These are phyloP conservation scores for Euplagia quadripunctaria DNA, from an alignment of 2,888 invertebrate genomes.

Conservation along the genomic window DNA sequence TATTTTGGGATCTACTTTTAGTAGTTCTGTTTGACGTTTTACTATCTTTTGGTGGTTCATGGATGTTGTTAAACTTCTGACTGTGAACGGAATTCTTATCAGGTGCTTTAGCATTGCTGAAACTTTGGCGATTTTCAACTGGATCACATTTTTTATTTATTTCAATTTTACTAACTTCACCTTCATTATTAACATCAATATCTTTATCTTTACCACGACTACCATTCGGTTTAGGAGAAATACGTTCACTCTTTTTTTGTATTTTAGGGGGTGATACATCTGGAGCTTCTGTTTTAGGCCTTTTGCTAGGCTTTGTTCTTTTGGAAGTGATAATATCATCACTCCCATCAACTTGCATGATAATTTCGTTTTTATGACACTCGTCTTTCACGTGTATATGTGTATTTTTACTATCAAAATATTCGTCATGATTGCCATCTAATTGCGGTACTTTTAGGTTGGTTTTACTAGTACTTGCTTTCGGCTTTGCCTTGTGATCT, in stretches of 20 bases:
- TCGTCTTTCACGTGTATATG: conserved; percentile 74
- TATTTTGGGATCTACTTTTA: conserved; percentile 36
- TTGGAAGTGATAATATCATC: conserved; percentile 55
- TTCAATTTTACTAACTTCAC: conserved; percentile 20
- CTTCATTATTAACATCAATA: conserved; percentile 8
- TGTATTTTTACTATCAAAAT: conserved; percentile 62
- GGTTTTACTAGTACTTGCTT: conserved; percentile 39
- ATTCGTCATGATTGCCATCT: conserved; percentile 85
- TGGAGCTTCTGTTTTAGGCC: conserved; percentile 50
- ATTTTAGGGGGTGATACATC: conserved; percentile 75
- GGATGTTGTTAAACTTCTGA: conserved; percentile 21
- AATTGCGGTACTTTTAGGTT: conserved; percentile 81
- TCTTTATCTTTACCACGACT: conserved; percentile 23
- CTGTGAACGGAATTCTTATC: conserved; percentile 13
- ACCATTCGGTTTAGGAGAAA: conserved; percentile 23
- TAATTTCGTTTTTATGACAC: conserved; percentile 55
- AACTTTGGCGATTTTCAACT: conserved; percentile 2
- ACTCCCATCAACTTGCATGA: conserved; percentile 53
- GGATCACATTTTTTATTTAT: conserved; percentile 9
- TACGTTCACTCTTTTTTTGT: conserved; percentile 48
- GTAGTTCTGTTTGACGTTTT: conserved; percentile 21
- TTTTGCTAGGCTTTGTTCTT: conserved; percentile 62
- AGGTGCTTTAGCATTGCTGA: conserved; percentile 6
- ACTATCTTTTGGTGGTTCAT: conserved; percentile 28
- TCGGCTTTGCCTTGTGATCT: conserved; percentile 37